Percentiles rank a stretch among this genome's conserved stretches.
phyloP scores from a whole-genome alignment of 2,113 vertebrate species.

The Pitta sordida region DNA sequence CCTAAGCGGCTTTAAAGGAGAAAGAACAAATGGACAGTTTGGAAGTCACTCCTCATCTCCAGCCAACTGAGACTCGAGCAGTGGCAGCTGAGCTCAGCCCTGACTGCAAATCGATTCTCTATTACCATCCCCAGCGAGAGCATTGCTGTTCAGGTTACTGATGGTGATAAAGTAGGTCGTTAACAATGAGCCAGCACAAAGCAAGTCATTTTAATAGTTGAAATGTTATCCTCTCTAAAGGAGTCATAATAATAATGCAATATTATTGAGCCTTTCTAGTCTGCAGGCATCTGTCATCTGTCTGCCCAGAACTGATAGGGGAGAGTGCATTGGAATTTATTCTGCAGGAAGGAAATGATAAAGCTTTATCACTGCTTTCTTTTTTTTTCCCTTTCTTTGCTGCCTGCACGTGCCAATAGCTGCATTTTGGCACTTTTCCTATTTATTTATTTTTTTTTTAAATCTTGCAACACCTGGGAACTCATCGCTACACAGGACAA shows the following conservation, averaged over 20 bases:
- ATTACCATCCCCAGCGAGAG: constrained; percentile 12
- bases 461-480: neutral
- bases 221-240: constrained; percentile 40
- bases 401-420: neutral
- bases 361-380: constrained; percentile 4
- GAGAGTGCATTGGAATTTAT: constrained; percentile 25
- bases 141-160: constrained; percentile 6
- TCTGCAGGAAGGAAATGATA: neutral
- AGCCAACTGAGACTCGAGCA: neutral
- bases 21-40: neutral
- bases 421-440: neutral
- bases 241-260: constrained; percentile 26
- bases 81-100: neutral
- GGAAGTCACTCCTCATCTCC: neutral
- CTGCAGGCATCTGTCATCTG: constrained; percentile 36
- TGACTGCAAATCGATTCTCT: constrained; percentile 18
- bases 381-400: neutral
- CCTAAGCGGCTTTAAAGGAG: neutral
- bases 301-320: constrained; percentile 26
- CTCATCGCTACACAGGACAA: neutral
- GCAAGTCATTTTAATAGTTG: constrained; percentile 43
- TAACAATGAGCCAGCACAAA: constrained; percentile 49
- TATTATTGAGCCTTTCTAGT: constrained; percentile 42
- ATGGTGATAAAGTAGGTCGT: constrained; percentile 43
- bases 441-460: neutral